A percentile compares a stretch with the other conserved stretches of the same genome.
Evolutionary conservation across 2,888 invertebrate species (phyloP).

Genomic region (Cordylochernes scorpioides): DNA sequence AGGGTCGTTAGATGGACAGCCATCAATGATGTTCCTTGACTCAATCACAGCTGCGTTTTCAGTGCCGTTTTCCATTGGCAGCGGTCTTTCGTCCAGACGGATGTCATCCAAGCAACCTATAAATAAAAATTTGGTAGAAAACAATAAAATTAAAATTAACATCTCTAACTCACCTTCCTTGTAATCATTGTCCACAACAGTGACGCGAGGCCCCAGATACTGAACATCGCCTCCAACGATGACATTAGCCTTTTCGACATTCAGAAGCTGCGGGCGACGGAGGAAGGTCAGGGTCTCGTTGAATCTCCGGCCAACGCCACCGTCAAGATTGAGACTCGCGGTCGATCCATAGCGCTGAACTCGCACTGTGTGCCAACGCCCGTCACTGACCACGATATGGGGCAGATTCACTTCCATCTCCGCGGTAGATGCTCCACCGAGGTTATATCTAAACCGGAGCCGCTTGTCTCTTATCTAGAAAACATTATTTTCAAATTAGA

Average conservation of each 20-base stretch:
- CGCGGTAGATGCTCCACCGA: slow-evolving; percentile 16
- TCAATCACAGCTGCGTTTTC: slow-evolving; percentile 37
- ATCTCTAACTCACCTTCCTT: slow-evolving; percentile 8
- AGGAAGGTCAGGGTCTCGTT: slow-evolving; percentile 12
- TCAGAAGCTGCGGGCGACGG: slow-evolving; percentile 12
- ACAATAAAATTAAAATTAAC: slow-evolving; percentile 1
- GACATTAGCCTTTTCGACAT: slow-evolving; percentile 12
- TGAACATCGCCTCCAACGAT: slow-evolving; percentile 14
- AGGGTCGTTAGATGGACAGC: slow-evolving; percentile 77
- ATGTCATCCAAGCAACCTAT: slow-evolving; percentile 27
- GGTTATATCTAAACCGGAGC: slow-evolving; percentile 21
- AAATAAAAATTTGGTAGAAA: slow-evolving; percentile 2
- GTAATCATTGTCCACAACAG: slow-evolving; percentile 11
- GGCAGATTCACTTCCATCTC: slow-evolving; percentile 12
- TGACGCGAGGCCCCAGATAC: slow-evolving; percentile 9
- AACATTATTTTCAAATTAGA: too few relatives aligned
- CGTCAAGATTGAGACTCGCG: slow-evolving; percentile 22
- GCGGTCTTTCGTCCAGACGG: slow-evolving; percentile 22
- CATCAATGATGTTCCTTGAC: slow-evolving; percentile 62
- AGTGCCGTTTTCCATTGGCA: slow-evolving; percentile 20
- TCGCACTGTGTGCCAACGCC: slow-evolving; percentile 22
- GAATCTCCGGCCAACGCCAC: slow-evolving; percentile 21
- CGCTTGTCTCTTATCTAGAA: slow-evolving; percentile 18
- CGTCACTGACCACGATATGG: slow-evolving; percentile 18
- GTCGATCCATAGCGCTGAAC: slow-evolving; percentile 18